Conservation (phyloP, 2,113 vertebrate genomes). For the Nothobranchius furzeri region DNA sequence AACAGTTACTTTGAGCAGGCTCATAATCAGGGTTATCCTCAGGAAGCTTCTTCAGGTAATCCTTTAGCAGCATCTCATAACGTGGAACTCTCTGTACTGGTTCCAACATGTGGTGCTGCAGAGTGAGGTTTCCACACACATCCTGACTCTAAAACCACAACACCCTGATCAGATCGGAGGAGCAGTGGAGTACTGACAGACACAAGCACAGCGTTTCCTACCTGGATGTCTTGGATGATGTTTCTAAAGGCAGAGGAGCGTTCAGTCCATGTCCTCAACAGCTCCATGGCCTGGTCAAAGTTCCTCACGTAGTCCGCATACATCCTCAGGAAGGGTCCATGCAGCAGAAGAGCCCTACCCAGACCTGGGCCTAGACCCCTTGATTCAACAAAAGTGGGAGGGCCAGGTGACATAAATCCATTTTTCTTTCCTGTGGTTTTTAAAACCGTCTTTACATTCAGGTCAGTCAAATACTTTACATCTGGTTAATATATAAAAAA, state of each 20-base stretch:
- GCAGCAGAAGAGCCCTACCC: conserved; percentile 85
- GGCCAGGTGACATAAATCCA: rapidly evolving
- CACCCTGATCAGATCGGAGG: background rate
- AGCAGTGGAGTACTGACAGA: rapidly evolving
- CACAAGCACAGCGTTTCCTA: conserved; percentile 13
- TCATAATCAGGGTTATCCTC: conserved; percentile 74
- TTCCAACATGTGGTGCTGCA: conserved; percentile 85
- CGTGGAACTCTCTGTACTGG: conserved; percentile 91
- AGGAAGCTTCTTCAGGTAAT: conserved; percentile 86
- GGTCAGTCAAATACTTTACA: no score
- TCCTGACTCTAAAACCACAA: conserved; percentile 75
- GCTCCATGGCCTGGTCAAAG: conserved; percentile 83
- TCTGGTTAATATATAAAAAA: no score
- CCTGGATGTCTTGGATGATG: conserved; percentile 85
- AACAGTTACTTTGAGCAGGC: conserved; percentile 81
- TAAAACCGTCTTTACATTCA: no score
- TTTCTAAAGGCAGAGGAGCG: conserved; percentile 83
- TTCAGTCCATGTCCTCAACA: conserved; percentile 84
- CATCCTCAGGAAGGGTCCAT: conserved; percentile 91
- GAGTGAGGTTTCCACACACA: conserved; percentile 80
- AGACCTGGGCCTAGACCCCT: conserved; percentile 83
- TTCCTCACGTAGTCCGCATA: conserved; percentile 86
- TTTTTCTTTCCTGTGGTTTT: background rate
- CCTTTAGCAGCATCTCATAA: conserved; percentile 88
- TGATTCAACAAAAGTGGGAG: background rate